Percentiles rank a stretch among this genome's conserved stretches.
These are phyloP conservation scores for Heteromyza rotundicornis DNA, from an alignment of 2,888 invertebrate species.

Conservation along the genomic window DNA sequence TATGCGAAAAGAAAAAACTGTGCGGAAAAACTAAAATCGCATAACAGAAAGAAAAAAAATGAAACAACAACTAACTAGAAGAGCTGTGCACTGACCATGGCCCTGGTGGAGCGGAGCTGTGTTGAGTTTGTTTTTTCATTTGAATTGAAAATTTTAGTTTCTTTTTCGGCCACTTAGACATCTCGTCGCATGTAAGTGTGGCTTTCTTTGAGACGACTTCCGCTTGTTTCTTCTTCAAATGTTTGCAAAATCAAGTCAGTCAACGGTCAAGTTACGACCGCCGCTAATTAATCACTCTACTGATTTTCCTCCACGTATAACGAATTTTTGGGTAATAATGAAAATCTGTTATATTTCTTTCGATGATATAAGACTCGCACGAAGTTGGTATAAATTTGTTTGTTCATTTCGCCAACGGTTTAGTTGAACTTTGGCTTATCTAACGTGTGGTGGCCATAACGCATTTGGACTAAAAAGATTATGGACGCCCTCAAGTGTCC, in stretches of 20 bases:
- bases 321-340: constrained; percentile 25
- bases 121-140: too few relatives aligned
- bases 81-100: constrained; percentile 53
- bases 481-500: too few relatives aligned
- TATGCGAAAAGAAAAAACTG: constrained; percentile 1
- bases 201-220: constrained; percentile 2
- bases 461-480: neutral
- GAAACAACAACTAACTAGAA: neutral
- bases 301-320: constrained; percentile 15
- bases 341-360: constrained; percentile 23
- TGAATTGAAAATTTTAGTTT: too few relatives aligned
- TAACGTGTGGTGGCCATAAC: constrained; percentile 6
- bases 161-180: too few relatives aligned
- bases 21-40: neutral
- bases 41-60: neutral
- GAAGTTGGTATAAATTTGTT: constrained; percentile 32
- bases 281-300: constrained; percentile 28
- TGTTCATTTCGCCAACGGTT: constrained; percentile 23
- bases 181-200: too few relatives aligned
- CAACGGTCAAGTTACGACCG: constrained; percentile 9
- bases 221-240: neutral
- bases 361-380: constrained; percentile 21
- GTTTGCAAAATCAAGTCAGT: neutral
- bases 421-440: constrained; percentile 35
- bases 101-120: constrained; percentile 39